Evolutionary conservation across 2,888 invertebrate genomes (phyloP), one percentile per base, ranked within the genome.

Genomic region (Apotomis capreana): DNA sequence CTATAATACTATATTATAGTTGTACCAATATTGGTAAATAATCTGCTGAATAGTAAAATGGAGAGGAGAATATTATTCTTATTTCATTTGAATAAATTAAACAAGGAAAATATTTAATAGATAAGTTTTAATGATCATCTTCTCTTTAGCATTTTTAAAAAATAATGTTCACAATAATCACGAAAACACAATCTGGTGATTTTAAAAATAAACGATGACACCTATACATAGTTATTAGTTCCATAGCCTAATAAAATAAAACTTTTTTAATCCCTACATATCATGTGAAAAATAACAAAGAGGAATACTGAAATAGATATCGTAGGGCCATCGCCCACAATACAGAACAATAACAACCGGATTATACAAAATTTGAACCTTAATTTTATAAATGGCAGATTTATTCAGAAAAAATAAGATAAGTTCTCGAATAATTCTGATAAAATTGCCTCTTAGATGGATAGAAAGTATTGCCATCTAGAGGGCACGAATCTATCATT

Each of bases 71-170:
- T 36, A 4, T 26, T 36, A 4, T 26, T 5, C 6, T 9, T 49
- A 36, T 67, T 55, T 44, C 37, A 44, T 68, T 64, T 13, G 65
- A 10, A 36, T 65, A 79, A 84, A 82, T 83, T 82, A 87, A 84
- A 79, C 74, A 60, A 75, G 15, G 8, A 65, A 73, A 76, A 74
- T 79, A 77, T 86, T 88, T 88, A 90, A 89, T 91, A 90, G 89
- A 87, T 91, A 90, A 88, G 89, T 90, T 91, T 91, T 92, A 91
- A 92, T 92, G 88, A 91, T 91, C 89, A 89, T 91, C 89, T 88
- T 83, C 85, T 88, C 87, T 88, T 89, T 87, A 89, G 89, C 90
- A 90, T 83, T 88, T 91, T 89, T 80, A 85, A 89, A 89, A 76
- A 90, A 87, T 89, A 87, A 89, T 86, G 86, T 89, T 87, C 84